Evolutionary conservation across 2,888 invertebrate genomes (phyloP).

Genomic region (Dicyrtomina minuta): DNA sequence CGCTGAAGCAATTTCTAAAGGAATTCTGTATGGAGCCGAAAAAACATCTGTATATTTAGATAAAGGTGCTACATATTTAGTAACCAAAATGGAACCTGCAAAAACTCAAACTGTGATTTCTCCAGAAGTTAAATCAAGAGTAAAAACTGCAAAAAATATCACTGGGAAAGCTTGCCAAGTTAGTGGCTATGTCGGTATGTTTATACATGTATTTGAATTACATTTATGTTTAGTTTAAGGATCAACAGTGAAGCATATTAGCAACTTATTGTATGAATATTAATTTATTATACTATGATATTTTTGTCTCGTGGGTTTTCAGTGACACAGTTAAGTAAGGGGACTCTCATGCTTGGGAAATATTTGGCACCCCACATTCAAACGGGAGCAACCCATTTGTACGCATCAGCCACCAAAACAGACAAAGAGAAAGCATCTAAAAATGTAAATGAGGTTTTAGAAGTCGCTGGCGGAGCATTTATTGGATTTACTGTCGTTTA

Average conservation of each 20-base stretch:
- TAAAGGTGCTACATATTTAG: constrained; percentile 64
- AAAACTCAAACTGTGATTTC: constrained; percentile 59
- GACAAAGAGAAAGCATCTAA: constrained; percentile 61
- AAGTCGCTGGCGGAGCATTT: constrained; percentile 70
- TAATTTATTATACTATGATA: too few relatives aligned
- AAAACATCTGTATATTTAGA: constrained; percentile 66
- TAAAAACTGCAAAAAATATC: constrained; percentile 67
- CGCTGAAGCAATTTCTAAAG: constrained; percentile 68
- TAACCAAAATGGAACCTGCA: constrained; percentile 61
- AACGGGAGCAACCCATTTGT: constrained; percentile 64
- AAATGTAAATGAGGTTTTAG: constrained; percentile 64
- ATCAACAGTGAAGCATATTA: too few relatives aligned
- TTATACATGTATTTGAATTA: background rate
- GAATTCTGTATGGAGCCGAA: constrained; percentile 67
- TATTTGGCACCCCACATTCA: constrained; percentile 70
- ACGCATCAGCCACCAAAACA: constrained; percentile 63
- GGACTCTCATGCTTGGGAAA: constrained; percentile 68
- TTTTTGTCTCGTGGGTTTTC: too few relatives aligned
- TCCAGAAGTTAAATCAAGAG: constrained; percentile 63
- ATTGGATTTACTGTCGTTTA: constrained; percentile 72
- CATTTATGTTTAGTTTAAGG: constrained; percentile 15
- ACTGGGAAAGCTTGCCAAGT: constrained; percentile 69
- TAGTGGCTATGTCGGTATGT: constrained; percentile 67
- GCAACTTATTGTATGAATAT: too few relatives aligned
- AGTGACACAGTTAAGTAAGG: constrained; percentile 65